A percentile compares a stretch with the other conserved stretches of the same genome.
These are phyloP conservation scores for Aporrectodea caliginosa DNA, from an alignment of 1,140 invertebrate species.

Conservation along the genomic window DNA sequence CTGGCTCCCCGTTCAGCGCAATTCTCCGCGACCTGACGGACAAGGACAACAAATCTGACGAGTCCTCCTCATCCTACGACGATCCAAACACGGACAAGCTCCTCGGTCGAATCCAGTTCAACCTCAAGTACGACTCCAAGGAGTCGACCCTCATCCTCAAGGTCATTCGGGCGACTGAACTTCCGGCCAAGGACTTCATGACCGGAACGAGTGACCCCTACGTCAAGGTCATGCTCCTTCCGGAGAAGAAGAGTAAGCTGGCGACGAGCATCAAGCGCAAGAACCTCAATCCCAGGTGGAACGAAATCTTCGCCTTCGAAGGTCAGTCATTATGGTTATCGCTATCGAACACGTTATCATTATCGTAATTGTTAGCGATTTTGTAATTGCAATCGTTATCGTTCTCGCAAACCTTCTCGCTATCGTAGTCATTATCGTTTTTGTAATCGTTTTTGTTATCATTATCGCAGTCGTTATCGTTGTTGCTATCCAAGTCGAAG, in stretches of 20 bases:
- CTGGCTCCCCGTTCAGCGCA: background rate
- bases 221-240: slow-evolving; percentile 33
- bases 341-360: too few relatives aligned
- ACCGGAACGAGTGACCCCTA: slow-evolving; percentile 44
- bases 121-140: slow-evolving; percentile 90
- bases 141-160: slow-evolving; percentile 47
- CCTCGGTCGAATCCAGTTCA: slow-evolving; percentile 74
- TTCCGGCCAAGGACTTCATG: slow-evolving; percentile 73
- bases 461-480: too few relatives aligned
- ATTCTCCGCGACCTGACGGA: background rate
- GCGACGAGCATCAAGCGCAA: slow-evolving; percentile 30
- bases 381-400: too few relatives aligned
- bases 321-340: too few relatives aligned
- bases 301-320: slow-evolving; percentile 35
- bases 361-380: too few relatives aligned
- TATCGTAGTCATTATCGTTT: too few relatives aligned
- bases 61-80: background rate
- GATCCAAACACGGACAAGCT: slow-evolving; percentile 32
- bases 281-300: slow-evolving; percentile 34
- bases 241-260: slow-evolving; percentile 31
- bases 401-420: too few relatives aligned
- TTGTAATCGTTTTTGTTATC: too few relatives aligned
- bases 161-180: slow-evolving; percentile 67
- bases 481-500: too few relatives aligned
- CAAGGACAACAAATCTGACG: background rate